These are phyloP conservation scores for Argya squamiceps DNA, from an alignment of 2,797 vertebrate genomes.

Conservation along the genomic window DNA sequence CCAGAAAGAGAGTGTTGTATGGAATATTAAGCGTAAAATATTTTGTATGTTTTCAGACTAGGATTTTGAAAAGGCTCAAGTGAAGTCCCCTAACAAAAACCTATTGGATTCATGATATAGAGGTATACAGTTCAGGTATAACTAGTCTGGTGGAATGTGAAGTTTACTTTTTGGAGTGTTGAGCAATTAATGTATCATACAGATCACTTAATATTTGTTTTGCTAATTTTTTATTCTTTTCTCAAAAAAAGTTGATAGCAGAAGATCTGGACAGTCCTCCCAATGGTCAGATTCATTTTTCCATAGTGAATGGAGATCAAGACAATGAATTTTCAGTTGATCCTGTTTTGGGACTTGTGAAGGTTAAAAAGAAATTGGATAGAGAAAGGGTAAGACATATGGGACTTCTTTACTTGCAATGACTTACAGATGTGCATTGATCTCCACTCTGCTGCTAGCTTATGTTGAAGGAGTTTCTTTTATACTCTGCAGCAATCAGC, in stretches of 20 bases:
- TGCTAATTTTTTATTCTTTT: constrained; percentile 27
- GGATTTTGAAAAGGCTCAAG: not conserved
- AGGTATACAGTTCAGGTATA: not conserved
- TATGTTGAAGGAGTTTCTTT: not conserved
- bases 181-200: not conserved
- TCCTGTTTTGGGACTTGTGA: constrained; percentile 86
- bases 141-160: not conserved
- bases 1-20: not conserved
- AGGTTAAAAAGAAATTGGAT: constrained; percentile 94
- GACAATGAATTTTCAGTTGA: constrained; percentile 91
- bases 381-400: constrained; percentile 86
- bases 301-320: constrained; percentile 88
- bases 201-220: not conserved
- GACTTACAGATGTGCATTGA: not conserved
- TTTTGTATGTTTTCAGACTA: not conserved
- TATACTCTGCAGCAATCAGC: not conserved
- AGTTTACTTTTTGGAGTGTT: not conserved
- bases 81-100: not conserved
- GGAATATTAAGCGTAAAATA: not conserved
- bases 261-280: constrained; percentile 91
- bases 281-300: constrained; percentile 89
- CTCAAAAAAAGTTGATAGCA: constrained; percentile 83
- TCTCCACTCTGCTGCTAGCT: not conserved
- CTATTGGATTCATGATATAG: not conserved
- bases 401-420: not conserved